These are phyloP conservation scores for Dromococcyx pavoninus DNA, from an alignment of 2,797 vertebrate species.

Conservation along the genomic window DNA sequence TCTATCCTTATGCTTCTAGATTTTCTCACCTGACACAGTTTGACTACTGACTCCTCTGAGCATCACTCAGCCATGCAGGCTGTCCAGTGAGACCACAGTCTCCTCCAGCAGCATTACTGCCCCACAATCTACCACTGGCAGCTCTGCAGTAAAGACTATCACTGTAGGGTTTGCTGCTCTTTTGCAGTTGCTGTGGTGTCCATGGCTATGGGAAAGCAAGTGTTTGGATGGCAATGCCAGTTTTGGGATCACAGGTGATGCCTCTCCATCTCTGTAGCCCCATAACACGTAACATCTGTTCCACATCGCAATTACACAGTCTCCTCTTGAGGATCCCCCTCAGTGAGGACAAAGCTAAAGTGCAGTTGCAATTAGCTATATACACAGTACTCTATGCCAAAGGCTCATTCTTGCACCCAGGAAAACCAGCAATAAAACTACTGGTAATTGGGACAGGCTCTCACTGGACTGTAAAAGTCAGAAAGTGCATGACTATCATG, in stretches of 20 bases:
- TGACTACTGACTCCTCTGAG: background rate
- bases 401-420: background rate
- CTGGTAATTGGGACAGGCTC: background rate
- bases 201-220: background rate
- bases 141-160: background rate
- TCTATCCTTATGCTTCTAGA: background rate
- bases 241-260: background rate
- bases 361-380: background rate
- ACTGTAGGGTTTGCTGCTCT: background rate
- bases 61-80: background rate
- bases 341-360: slow-evolving; percentile 28
- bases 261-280: background rate
- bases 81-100: background rate
- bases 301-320: background rate
- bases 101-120: background rate
- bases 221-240: background rate
- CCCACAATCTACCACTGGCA: background rate
- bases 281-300: background rate
- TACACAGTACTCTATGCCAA: background rate
- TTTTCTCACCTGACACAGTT: fast-evolving
- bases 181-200: background rate
- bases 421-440: background rate
- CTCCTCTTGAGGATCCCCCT: background rate
- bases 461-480: background rate
- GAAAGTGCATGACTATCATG: background rate